Evolutionary conservation across 1,140 invertebrate genomes (phyloP).

Genomic region (Drosophila sechellia): DNA sequence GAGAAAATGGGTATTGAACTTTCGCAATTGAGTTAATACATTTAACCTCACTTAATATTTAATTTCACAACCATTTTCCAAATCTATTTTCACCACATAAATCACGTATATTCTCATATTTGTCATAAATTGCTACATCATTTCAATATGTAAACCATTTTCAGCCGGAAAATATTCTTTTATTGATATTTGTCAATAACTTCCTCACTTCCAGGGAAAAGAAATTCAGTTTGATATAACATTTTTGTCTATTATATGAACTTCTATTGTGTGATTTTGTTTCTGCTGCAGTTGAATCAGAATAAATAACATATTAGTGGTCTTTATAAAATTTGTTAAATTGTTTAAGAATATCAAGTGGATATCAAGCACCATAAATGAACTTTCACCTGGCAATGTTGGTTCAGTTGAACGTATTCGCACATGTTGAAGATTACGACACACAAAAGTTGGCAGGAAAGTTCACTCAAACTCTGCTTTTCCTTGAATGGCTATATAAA

Average conservation of each 20-base stretch:
- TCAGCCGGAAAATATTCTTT: background rate
- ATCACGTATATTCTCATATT: background rate
- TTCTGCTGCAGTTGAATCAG: background rate
- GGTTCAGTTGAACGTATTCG: background rate
- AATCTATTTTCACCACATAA: background rate
- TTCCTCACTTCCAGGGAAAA: background rate
- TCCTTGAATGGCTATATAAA: background rate
- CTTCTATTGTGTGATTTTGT: background rate
- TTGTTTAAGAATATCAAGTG: background rate
- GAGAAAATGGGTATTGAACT: background rate
- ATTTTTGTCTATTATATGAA: background rate
- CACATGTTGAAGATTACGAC: background rate
- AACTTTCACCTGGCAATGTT: background rate
- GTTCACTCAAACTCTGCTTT: background rate
- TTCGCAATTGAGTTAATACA: background rate
- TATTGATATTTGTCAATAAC: background rate
- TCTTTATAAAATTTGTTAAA: background rate
- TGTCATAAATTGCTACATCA: background rate
- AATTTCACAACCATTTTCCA: background rate
- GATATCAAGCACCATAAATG: background rate
- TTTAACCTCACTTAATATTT: constrained; percentile 1
- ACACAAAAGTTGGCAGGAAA: background rate
- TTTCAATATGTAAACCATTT: background rate
- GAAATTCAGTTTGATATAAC: background rate
- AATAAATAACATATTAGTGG: background rate